These are phyloP conservation scores for Brachyalestes nurse DNA, from an alignment of 2,797 vertebrate genomes.

Conservation along the genomic window DNA sequence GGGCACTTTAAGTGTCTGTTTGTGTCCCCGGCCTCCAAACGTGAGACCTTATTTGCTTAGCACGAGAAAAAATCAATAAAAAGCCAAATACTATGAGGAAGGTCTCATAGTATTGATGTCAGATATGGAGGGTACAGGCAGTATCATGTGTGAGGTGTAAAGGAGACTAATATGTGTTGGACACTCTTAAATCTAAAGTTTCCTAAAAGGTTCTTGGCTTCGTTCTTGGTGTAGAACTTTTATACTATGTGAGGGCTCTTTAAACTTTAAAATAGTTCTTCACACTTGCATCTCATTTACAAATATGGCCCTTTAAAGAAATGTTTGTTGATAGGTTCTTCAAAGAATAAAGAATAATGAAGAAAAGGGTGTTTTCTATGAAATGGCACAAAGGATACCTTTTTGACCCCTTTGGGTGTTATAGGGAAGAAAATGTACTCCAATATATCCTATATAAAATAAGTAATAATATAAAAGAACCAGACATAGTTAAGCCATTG, in stretches of 20 bases:
- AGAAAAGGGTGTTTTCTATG: no score
- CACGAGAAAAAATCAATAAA: conserved; percentile 93
- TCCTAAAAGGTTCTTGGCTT: neutral
- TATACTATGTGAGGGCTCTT: neutral
- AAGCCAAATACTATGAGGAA: conserved; percentile 80
- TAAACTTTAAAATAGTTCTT: neutral
- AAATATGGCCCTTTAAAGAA: neutral
- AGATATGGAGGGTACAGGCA: conserved; percentile 68
- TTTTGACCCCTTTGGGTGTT: no score
- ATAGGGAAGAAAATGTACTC: no score
- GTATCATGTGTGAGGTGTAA: conserved; percentile 39
- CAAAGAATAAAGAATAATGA: no score
- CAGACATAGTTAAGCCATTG: no score
- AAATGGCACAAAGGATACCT: no score
- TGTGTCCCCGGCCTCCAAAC: conserved; percentile 85
- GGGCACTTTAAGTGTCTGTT: conserved; percentile 87
- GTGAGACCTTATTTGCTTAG: conserved; percentile 87
- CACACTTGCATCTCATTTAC: neutral
- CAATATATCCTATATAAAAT: no score
- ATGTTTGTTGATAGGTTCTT: no score
- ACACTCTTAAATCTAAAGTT: neutral
- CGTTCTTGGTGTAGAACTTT: neutral
- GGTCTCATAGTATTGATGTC: conserved; percentile 78
- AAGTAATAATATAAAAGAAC: no score
- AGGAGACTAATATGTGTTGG: conserved; percentile 1